These are phyloP conservation scores for Aphyosemion australe DNA, from an alignment of 2,113 vertebrate species.

Conservation along the genomic window DNA sequence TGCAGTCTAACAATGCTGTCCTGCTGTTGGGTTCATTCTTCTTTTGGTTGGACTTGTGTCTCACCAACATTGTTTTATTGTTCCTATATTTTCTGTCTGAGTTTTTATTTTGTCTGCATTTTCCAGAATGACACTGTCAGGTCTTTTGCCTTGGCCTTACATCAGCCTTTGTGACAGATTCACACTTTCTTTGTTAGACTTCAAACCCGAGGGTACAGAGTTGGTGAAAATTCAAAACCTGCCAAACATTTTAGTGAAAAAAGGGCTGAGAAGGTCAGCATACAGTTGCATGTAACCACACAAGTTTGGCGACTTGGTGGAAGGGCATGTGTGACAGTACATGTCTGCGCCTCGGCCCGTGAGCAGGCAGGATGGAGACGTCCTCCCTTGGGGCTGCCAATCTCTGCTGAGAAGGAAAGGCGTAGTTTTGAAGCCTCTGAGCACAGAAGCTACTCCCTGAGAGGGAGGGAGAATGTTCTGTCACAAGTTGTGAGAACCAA, in stretches of 20 bases:
- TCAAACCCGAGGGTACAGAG: slow-evolving; percentile 14
- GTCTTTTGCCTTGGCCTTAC: slow-evolving; percentile 35
- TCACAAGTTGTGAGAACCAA: slow-evolving; percentile 56
- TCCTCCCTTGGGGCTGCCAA: slow-evolving; percentile 61
- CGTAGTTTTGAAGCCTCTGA: slow-evolving; percentile 38
- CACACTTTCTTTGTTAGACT: slow-evolving; percentile 7
- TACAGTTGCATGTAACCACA: slow-evolving; percentile 38
- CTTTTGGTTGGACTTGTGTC: no score
- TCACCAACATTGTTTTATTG: background rate
- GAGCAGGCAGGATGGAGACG: slow-evolving; percentile 56
- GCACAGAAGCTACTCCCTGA: slow-evolving; percentile 27
- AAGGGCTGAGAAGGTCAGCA: slow-evolving; percentile 41
- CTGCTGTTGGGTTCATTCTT: no score
- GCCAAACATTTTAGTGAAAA: slow-evolving; percentile 24
- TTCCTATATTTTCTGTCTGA: background rate
- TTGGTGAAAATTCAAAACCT: slow-evolving; percentile 31
- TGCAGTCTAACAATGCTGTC: no score
- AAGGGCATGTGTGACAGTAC: slow-evolving; percentile 69
- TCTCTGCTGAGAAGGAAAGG: slow-evolving; percentile 63
- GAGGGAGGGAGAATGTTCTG: slow-evolving; percentile 44
- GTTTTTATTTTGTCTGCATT: background rate
- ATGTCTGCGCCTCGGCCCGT: slow-evolving; percentile 46
- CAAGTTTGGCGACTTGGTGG: slow-evolving; percentile 51
- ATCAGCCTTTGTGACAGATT: slow-evolving; percentile 29
- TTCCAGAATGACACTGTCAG: slow-evolving; percentile 27